These are phyloP conservation scores for Pyrocephalus nanus DNA, from an alignment of 2,797 vertebrate genomes.

Conservation along the genomic window DNA sequence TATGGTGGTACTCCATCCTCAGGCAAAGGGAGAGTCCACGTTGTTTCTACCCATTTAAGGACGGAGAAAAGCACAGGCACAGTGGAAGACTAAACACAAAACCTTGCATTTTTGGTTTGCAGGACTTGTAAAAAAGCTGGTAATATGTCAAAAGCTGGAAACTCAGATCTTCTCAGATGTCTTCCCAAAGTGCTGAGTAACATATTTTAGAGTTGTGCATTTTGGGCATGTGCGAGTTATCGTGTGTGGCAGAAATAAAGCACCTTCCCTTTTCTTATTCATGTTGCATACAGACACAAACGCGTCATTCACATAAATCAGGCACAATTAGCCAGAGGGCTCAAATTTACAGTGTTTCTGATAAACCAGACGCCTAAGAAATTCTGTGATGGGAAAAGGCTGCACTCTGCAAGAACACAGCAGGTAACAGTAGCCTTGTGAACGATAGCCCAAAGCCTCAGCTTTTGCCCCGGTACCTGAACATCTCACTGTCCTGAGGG, in stretches of 20 bases:
- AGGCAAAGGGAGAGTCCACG: not conserved
- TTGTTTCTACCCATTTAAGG: not conserved
- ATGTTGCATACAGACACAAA: slow-evolving; percentile 34
- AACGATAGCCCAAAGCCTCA: slow-evolving; percentile 52
- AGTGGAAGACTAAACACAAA: not conserved
- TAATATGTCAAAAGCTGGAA: not conserved
- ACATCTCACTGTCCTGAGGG: slow-evolving; percentile 59
- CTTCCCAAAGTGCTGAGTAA: not conserved
- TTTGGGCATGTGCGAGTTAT: not conserved
- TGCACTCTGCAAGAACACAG: slow-evolving; percentile 45
- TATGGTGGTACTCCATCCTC: not conserved
- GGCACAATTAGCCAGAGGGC: slow-evolving; percentile 26
- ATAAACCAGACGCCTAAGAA: slow-evolving; percentile 56
- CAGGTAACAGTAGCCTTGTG: slow-evolving; percentile 62
- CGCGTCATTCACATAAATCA: slow-evolving; percentile 42
- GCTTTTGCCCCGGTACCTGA: slow-evolving; percentile 27
- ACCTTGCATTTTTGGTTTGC: not conserved
- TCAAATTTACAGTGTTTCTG: slow-evolving; percentile 49
- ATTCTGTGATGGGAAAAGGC: slow-evolving; percentile 62
- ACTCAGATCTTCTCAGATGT: not conserved
- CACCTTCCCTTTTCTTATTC: not conserved
- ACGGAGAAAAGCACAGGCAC: not conserved
- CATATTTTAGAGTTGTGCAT: not conserved
- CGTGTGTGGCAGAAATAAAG: not conserved
- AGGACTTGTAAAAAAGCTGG: not conserved